A percentile compares a stretch with the other conserved stretches of the same genome.
These are phyloP conservation scores for Drosophila yooni DNA, from an alignment of 2,888 invertebrate species.

Conservation along the genomic window DNA sequence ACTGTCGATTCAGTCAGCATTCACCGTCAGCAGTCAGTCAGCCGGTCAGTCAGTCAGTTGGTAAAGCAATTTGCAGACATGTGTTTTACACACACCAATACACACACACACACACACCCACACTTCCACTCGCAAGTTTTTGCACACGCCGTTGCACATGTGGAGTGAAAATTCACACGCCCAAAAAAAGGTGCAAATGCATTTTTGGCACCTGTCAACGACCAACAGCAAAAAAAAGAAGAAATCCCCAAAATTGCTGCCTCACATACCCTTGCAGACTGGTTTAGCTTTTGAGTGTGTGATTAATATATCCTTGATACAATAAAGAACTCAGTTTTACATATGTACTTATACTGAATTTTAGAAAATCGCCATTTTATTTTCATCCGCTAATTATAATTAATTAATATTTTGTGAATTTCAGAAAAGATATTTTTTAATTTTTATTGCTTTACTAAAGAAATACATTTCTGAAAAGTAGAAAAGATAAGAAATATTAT, in stretches of 20 bases:
- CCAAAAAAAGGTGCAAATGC: slow-evolving; percentile 56
- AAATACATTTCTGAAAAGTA: neutral
- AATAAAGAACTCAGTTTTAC: neutral
- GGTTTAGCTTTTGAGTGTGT: neutral
- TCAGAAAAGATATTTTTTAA: neutral
- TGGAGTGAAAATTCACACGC: slow-evolving; percentile 43
- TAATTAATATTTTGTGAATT: neutral
- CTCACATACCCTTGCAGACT: neutral
- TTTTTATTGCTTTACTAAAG: neutral
- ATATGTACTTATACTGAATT: too few species aligned
- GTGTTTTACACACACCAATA: slow-evolving; percentile 47
- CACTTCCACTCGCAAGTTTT: slow-evolving; percentile 8
- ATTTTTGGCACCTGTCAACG: slow-evolving; percentile 66
- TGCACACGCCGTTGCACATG: slow-evolving; percentile 19
- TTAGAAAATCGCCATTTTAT: neutral
- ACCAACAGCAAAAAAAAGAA: slow-evolving; percentile 8
- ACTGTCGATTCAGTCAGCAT: slow-evolving; percentile 58
- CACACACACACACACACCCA: slow-evolving; percentile 12
- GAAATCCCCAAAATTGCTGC: neutral
- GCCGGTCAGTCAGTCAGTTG: slow-evolving; percentile 62
- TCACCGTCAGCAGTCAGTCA: slow-evolving; percentile 49
- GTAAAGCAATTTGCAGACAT: slow-evolving; percentile 78
- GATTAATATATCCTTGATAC: neutral
- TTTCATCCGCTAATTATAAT: too few species aligned
- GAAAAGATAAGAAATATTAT: neutral